Evolutionary conservation across 1,140 invertebrate genomes (phyloP).

Genomic region (Hestina assimilis): DNA sequence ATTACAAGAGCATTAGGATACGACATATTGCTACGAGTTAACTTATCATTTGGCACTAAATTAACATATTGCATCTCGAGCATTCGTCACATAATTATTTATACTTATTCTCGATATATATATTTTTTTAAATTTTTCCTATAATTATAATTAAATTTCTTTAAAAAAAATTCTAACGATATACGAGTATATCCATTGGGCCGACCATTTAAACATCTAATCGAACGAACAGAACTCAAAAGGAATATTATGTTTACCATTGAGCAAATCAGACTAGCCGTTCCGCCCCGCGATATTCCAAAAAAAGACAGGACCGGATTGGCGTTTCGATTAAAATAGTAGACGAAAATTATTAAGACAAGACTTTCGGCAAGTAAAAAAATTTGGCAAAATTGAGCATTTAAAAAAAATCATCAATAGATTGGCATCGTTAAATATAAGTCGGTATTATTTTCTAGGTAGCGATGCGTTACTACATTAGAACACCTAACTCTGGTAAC

Average conservation of each 20-base stretch:
- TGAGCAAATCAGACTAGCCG: slow-evolving; percentile 64
- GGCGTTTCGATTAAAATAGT: slow-evolving; percentile 32
- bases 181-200: slow-evolving; percentile 57
- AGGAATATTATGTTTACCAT: slow-evolving; percentile 51
- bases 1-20: slow-evolving; percentile 76
- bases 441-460: slow-evolving; percentile 55
- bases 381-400: slow-evolving; percentile 79
- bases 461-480: slow-evolving; percentile 54
- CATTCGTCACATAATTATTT: slow-evolving; percentile 68
- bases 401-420: slow-evolving; percentile 66
- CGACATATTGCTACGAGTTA: slow-evolving; percentile 76
- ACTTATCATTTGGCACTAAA: slow-evolving; percentile 79
- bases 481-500: slow-evolving; percentile 73
- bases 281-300: slow-evolving; percentile 28
- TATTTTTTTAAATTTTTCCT: slow-evolving; percentile 37
- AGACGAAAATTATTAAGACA: slow-evolving; percentile 62
- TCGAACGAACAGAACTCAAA: slow-evolving; percentile 46
- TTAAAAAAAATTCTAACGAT: slow-evolving; percentile 53
- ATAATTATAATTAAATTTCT: slow-evolving; percentile 63
- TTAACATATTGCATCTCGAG: slow-evolving; percentile 77
- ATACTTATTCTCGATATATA: slow-evolving; percentile 53
- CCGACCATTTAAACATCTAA: slow-evolving; percentile 49
- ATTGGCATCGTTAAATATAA: slow-evolving; percentile 66
- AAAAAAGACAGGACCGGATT: slow-evolving; percentile 36
- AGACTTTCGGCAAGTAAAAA: slow-evolving; percentile 75